Evolutionary conservation across 2,888 invertebrate genomes (phyloP).

Genomic region (Molanna angustata): DNA sequence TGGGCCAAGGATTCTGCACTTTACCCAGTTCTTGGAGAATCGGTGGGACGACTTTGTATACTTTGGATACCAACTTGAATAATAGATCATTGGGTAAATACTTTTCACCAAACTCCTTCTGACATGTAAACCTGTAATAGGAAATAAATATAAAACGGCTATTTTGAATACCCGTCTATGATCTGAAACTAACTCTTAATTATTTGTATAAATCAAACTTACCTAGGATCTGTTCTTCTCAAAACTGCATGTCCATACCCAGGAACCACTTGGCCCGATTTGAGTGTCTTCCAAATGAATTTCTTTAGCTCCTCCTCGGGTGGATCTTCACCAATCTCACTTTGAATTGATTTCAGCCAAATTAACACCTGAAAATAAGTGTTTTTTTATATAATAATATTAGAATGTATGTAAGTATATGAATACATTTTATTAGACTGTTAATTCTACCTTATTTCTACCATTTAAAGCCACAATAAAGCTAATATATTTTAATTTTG

Average conservation of each 20-base stretch:
- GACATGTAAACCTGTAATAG: conserved; percentile 64
- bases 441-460: too few species aligned
- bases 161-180: too few species aligned
- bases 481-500: too few species aligned
- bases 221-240: conserved; percentile 76
- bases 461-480: too few species aligned
- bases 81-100: conserved; percentile 79
- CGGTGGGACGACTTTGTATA: conserved; percentile 82
- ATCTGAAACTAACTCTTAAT: too few species aligned
- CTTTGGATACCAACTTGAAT: conserved; percentile 74
- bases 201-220: neutral
- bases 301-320: conserved; percentile 82
- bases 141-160: neutral
- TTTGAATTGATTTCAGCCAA: conserved; percentile 80
- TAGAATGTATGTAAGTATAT: too few species aligned
- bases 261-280: conserved; percentile 81
- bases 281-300: conserved; percentile 88
- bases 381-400: too few species aligned
- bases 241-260: conserved; percentile 90
- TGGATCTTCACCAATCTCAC: conserved; percentile 70
- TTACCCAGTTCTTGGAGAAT: conserved; percentile 80
- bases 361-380: conserved; percentile 60
- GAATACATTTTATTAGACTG: too few species aligned
- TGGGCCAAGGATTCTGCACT: conserved; percentile 91
- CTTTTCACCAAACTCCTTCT: conserved; percentile 82